These are phyloP conservation scores for Athene noctua DNA, from an alignment of 2,113 vertebrate genomes.

Conservation along the genomic window DNA sequence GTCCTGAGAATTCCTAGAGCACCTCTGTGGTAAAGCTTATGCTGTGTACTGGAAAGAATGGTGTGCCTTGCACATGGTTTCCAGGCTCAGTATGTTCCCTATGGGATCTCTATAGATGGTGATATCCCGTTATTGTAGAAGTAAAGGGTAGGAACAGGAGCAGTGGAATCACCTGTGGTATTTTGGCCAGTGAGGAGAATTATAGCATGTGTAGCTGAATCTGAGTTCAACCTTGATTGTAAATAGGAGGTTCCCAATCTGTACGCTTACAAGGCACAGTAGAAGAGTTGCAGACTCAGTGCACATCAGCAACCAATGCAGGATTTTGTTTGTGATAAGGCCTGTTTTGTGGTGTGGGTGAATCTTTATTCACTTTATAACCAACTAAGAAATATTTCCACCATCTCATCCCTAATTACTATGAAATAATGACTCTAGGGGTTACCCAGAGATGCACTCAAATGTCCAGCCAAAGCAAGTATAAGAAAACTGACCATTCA, in stretches of 20 bases:
- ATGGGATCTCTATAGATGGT: not conserved
- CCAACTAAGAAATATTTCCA: not conserved
- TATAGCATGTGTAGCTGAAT: not conserved
- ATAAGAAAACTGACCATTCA: not conserved
- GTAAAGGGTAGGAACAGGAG: not conserved
- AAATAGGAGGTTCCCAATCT: not conserved
- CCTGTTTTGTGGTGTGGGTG: not conserved
- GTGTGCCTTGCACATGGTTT: not conserved
- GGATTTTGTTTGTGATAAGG: not conserved
- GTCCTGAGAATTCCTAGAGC: not conserved
- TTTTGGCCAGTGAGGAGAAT: not conserved
- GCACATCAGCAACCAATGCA: accelerated
- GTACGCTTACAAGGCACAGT: accelerated
- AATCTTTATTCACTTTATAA: not conserved
- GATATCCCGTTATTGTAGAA: not conserved
- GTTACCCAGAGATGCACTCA: not conserved
- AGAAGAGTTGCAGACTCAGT: not conserved
- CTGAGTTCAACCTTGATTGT: accelerated
- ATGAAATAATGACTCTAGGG: not conserved
- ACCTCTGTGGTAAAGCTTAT: not conserved
- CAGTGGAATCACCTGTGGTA: not conserved
- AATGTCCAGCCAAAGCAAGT: not conserved
- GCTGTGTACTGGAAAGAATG: not conserved
- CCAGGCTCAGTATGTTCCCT: not conserved
- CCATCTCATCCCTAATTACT: not conserved